phyloP scores from a whole-genome alignment of 2,797 vertebrate genomes.

The Discoglossus pictus region DNA sequence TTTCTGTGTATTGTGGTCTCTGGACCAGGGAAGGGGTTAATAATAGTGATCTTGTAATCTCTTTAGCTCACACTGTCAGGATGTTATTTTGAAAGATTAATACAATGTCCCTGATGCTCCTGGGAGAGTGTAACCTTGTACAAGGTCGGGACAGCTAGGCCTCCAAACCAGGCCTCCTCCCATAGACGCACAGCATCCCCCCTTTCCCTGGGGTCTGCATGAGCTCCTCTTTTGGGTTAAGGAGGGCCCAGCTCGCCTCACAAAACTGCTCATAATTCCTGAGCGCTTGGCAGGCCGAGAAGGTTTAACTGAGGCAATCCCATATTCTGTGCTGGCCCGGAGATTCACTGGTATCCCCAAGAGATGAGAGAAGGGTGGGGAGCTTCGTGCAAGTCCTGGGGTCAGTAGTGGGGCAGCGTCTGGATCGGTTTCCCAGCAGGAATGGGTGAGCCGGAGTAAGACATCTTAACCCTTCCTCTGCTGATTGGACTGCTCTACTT shows the following conservation, averaged over 20 bases:
- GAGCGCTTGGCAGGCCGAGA: conserved; percentile 33
- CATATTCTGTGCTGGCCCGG: conserved; percentile 38
- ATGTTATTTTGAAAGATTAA: neutral
- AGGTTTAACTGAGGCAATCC: conserved; percentile 55
- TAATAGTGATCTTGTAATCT: conserved; percentile 3
- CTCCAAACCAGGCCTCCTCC: conserved; percentile 51
- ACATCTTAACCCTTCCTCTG: too few species aligned
- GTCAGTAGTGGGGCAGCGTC: conserved; percentile 64
- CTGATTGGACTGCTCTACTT: too few species aligned
- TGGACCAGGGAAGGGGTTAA: too few species aligned
- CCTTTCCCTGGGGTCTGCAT: conserved; percentile 43
- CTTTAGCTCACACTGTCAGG: too few species aligned
- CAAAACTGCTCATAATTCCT: conserved; percentile 40
- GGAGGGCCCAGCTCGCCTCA: conserved; percentile 20
- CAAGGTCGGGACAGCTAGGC: conserved; percentile 57
- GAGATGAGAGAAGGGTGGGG: conserved; percentile 50
- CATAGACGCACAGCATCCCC: conserved; percentile 61
- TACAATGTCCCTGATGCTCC: neutral
- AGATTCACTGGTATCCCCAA: conserved; percentile 53
- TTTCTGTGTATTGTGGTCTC: too few species aligned
- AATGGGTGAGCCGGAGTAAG: conserved; percentile 31
- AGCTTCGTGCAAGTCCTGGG: conserved; percentile 47
- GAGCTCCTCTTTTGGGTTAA: conserved; percentile 44
- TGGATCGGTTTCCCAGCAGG: conserved; percentile 47
- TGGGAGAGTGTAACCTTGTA: conserved; percentile 33